Evolutionary conservation across 2,888 invertebrate genomes (phyloP), one percentile per base, ranked within the genome.

Genomic region (Alloscopus bannaensis): DNA sequence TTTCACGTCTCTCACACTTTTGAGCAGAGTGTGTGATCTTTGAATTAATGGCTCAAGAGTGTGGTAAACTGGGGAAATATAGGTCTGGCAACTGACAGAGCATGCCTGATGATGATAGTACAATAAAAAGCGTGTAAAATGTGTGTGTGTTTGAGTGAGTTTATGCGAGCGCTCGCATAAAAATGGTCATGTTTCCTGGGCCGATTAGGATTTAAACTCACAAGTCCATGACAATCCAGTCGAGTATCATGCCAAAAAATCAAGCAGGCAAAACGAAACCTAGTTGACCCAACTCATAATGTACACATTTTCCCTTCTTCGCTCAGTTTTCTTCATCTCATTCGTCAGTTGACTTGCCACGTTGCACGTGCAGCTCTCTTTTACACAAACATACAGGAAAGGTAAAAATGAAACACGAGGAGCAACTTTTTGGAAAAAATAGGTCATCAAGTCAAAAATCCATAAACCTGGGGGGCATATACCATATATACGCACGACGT

Each of bases 361-460:
- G n/a, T n/a, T n/a, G n/a, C n/a, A n/a, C n/a, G n/a, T n/a, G n/a
- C n/a, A n/a, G n/a, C n/a, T n/a, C n/a, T n/a, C n/a, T n/a, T n/a
- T 18, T 13, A 13, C 47, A n/a, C 11, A 18, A 59, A 18, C 59
- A 31, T 18, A 11, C 24, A 59, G 31, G 31, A 28, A 31, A 59
- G 59, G 59, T 31, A 20, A 31, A 59, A 59, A 20, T 50, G 29
- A 66, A n/a, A n/a, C n/a, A n/a, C n/a, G n/a, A n/a, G n/a, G n/a
- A 50, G 22, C 70, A 70, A 13, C 72, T 72, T 40, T 72, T 52
- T 64, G 50, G 64, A 62, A 72, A 71, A 71, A 72, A 72, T 72
- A 64, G 72, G 72, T 72, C 72, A 72, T 50, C 47, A 60, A 45
- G 70, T 29, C 70, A 70, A 70, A 60, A 70, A 24, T 64, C 64